Percentiles rank a stretch among this genome's conserved stretches.
phyloP scores from a whole-genome alignment of 53 echinoderm and acorn worm species.

The Paracentrotus lividus region DNA sequence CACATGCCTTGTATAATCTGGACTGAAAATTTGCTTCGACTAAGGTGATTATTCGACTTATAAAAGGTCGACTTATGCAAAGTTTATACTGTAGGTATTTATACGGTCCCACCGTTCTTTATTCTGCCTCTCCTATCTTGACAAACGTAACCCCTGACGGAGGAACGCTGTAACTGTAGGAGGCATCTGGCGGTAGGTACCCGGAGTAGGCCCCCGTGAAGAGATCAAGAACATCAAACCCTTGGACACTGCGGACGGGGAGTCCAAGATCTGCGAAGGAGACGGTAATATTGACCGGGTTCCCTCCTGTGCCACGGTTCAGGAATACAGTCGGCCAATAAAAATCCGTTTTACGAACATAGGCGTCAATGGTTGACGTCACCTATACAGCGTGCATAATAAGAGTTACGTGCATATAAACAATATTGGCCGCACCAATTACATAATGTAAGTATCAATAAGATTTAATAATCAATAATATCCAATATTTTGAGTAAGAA shows the following conservation, averaged over 20 bases:
- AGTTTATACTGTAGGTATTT: too few species aligned
- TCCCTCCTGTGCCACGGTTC: constrained; percentile 66
- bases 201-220: constrained; percentile 76
- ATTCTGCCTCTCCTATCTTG: constrained; percentile 60
- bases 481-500: too few species aligned
- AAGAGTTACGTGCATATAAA: not conserved
- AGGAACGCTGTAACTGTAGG: constrained; percentile 61
- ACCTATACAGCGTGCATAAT: constrained; percentile 26
- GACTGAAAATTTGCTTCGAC: too few species aligned
- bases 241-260: constrained; percentile 68
- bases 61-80: too few species aligned
- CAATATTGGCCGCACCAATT: too few species aligned
- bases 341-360: constrained; percentile 4
- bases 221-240: constrained; percentile 78
- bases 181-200: constrained; percentile 66
- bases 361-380: constrained; percentile 35
- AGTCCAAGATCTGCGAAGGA: constrained; percentile 75
- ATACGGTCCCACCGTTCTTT: not conserved
- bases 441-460: too few species aligned
- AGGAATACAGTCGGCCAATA: constrained; percentile 74
- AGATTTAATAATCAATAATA: too few species aligned
- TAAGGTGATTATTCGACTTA: too few species aligned
- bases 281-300: constrained; percentile 66
- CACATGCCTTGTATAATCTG: too few species aligned
- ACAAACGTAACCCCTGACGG: constrained; percentile 60